These are phyloP conservation scores for Alosa sapidissima DNA, from an alignment of 2,797 vertebrate species.

Conservation along the genomic window DNA sequence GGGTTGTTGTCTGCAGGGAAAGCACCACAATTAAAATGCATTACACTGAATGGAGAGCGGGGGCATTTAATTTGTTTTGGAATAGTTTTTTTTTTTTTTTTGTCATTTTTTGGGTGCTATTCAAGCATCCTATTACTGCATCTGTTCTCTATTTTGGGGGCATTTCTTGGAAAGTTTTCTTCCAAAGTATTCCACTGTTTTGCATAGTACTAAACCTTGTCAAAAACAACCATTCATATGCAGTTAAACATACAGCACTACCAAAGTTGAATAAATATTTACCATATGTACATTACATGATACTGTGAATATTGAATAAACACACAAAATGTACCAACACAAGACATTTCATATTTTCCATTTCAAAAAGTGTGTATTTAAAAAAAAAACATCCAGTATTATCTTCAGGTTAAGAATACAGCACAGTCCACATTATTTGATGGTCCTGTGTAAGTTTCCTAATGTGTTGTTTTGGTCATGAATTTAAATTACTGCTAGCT, in stretches of 20 bases:
- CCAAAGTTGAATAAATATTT: not conserved
- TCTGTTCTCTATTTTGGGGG: conserved; percentile 17
- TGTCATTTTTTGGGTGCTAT: not conserved
- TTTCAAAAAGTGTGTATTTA: not conserved
- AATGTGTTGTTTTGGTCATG: not conserved
- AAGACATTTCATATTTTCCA: not conserved
- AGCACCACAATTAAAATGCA: conserved; percentile 43
- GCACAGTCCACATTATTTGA: not conserved
- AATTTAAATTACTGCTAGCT: not conserved
- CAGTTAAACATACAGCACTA: not conserved
- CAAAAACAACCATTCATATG: conserved; percentile 8
- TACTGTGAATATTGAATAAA: not conserved
- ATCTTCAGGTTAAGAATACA: not conserved
- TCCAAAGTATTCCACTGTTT: conserved; percentile 48
- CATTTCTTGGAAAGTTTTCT: not conserved
- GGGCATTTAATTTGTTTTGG: not conserved
- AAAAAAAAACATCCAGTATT: not conserved
- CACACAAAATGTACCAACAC: not conserved
- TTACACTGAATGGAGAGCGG: not conserved
- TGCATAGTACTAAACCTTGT: not conserved
- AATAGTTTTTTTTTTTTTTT: conserved; percentile 13
- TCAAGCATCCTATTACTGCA: not conserved
- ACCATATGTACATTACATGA: not conserved
- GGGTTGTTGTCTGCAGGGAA: conserved; percentile 61
- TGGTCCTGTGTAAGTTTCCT: not conserved